Percentiles rank a stretch among this genome's conserved stretches.
Conservation (phyloP, 2,113 vertebrate species). For the Rhinoptilus africanus region DNA sequence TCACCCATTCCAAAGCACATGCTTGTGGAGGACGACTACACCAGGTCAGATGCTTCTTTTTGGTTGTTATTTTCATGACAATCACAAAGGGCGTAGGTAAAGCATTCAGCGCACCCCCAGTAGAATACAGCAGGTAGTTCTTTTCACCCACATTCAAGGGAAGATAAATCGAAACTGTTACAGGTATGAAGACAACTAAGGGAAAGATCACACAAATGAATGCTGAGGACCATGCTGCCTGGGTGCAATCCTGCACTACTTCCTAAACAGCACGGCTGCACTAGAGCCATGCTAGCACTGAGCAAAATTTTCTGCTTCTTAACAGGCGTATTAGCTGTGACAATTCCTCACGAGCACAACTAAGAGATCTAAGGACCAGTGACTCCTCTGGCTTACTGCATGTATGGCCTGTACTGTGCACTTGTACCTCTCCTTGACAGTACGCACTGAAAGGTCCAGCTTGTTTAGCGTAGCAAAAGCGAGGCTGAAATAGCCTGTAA, state of each 20-base stretch:
- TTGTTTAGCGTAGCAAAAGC: neutral
- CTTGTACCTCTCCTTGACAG: neutral
- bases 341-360: neutral
- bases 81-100: neutral
- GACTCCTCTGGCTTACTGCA: neutral
- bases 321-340: neutral
- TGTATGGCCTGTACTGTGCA: neutral
- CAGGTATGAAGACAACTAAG: neutral
- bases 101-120: neutral
- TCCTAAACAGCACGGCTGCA: neutral
- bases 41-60: constrained; percentile 86
- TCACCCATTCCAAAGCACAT: constrained; percentile 94
- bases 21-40: constrained; percentile 93
- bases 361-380: neutral
- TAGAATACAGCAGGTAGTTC: neutral
- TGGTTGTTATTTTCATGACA: neutral
- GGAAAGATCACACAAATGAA: neutral
- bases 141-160: neutral
- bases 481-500: neutral
- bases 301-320: neutral
- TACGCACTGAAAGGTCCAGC: neutral
- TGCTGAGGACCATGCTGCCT: neutral
- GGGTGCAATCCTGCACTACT: neutral
- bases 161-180: neutral
- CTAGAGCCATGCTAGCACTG: neutral